Conservation (phyloP, 2,797 vertebrate species). For the Sparidentex hasta region DNA sequence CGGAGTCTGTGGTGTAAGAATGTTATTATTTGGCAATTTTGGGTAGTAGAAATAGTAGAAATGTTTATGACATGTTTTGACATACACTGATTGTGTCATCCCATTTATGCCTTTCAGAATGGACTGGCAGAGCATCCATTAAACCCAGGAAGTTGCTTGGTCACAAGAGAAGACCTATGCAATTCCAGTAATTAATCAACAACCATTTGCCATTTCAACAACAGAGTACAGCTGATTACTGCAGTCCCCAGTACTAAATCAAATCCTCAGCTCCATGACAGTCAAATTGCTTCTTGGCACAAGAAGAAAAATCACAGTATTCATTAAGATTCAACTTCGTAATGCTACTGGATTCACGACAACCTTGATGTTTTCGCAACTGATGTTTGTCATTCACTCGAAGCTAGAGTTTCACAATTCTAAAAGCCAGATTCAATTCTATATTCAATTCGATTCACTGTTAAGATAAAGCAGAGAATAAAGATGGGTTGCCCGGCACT, state of each 20-base stretch:
- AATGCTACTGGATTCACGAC: neutral
- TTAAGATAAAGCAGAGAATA: neutral
- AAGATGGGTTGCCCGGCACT: neutral
- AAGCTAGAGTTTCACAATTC: neutral
- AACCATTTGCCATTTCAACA: constrained; percentile 29
- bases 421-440: neutral
- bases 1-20: neutral
- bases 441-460: neutral
- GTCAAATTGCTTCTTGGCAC: constrained; percentile 12
- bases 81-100: neutral
- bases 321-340: neutral
- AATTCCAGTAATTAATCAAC: constrained; percentile 17
- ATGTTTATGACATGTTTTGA: constrained; percentile 27
- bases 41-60: neutral
- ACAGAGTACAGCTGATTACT: neutral
- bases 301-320: neutral
- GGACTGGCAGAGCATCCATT: constrained; percentile 65
- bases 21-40: constrained; percentile 12
- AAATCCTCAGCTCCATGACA: neutral
- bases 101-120: constrained; percentile 27
- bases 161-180: constrained; percentile 27
- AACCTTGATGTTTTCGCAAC: neutral
- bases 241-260: neutral
- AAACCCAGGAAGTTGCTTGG: constrained; percentile 46
- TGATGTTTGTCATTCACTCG: neutral